These are phyloP conservation scores for Cassiopea xamachana DNA, from an alignment of 30 jellyfish, hydroid and myxozoan species.

Conservation along the genomic window DNA sequence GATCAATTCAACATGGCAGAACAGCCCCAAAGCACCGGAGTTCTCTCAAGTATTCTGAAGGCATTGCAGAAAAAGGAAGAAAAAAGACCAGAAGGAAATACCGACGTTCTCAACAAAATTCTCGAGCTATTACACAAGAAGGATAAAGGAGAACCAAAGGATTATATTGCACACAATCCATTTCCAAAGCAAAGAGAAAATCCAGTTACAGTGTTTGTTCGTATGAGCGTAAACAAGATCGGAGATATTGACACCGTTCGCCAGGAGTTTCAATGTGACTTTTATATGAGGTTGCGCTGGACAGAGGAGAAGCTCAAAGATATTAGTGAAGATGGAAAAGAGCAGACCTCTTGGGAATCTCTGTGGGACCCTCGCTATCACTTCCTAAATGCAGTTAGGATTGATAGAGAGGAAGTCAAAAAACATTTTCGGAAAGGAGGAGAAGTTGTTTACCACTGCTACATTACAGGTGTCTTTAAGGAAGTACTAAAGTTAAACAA, in stretches of 20 bases:
- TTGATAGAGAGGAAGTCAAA: conserved; percentile 21
- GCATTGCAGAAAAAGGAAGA: background rate
- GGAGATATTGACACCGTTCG: conserved; percentile 68
- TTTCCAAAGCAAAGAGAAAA: conserved; percentile 27
- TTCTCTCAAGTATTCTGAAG: background rate
- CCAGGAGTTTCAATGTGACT: conserved; percentile 54
- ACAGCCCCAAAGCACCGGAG: background rate
- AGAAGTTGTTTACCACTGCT: conserved; percentile 43
- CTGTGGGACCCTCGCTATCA: conserved; percentile 62
- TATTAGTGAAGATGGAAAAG: background rate
- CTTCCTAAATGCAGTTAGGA: conserved; percentile 32
- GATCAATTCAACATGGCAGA: background rate
- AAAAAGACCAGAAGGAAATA: too few relatives aligned
- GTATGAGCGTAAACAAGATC: conserved; percentile 37
- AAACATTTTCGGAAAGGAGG: conserved; percentile 1
- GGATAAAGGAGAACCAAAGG: background rate
- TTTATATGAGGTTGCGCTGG: conserved; percentile 63
- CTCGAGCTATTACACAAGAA: background rate
- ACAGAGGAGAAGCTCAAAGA: conserved; percentile 13
- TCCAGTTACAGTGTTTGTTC: conserved; percentile 32
- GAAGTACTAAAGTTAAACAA: conserved; percentile 46
- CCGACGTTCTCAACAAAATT: too few relatives aligned
- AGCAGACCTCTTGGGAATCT: conserved; percentile 27
- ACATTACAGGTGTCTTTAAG: conserved; percentile 51
- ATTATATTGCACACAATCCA: conserved; percentile 30